A percentile compares a stretch with the other conserved stretches of the same genome.
phyloP scores from a whole-genome alignment of 2,888 invertebrate genomes.

The Eristalinus sepulchralis region DNA sequence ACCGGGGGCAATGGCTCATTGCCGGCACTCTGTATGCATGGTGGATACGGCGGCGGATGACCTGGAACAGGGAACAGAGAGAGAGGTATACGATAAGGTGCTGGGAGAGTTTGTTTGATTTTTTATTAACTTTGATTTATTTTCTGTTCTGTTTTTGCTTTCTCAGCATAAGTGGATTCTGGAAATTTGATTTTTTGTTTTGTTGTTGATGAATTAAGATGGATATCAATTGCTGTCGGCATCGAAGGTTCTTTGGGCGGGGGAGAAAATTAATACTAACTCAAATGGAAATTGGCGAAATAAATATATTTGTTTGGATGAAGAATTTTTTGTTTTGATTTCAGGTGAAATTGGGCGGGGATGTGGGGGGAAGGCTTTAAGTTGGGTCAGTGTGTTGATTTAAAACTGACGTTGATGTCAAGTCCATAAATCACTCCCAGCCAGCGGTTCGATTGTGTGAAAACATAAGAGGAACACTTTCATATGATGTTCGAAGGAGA shows the following conservation, averaged over 20 bases:
- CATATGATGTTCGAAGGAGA: too few species aligned
- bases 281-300: not conserved
- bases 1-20: slow-evolving; percentile 42
- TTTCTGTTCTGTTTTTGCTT: not conserved
- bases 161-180: slow-evolving; percentile 1
- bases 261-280: not conserved
- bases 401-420: too few species aligned
- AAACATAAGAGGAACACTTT: too few species aligned
- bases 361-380: not conserved
- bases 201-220: not conserved
- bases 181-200: not conserved
- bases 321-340: not conserved
- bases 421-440: not conserved
- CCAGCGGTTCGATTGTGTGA: too few species aligned
- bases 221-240: not conserved
- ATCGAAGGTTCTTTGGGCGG: not conserved
- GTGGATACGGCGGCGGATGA: not conserved
- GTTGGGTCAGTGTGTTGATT: too few species aligned
- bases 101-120: slow-evolving; percentile 10
- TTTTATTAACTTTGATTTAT: slow-evolving; percentile 25
- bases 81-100: not conserved
- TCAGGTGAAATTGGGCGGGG: not conserved
- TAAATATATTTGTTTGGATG: not conserved
- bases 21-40: slow-evolving; percentile 35
- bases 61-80: not conserved